A percentile compares a stretch with the other conserved stretches of the same genome.
Evolutionary conservation across 2,113 vertebrate genomes (phyloP).

Genomic region (Carassius auratus): DNA sequence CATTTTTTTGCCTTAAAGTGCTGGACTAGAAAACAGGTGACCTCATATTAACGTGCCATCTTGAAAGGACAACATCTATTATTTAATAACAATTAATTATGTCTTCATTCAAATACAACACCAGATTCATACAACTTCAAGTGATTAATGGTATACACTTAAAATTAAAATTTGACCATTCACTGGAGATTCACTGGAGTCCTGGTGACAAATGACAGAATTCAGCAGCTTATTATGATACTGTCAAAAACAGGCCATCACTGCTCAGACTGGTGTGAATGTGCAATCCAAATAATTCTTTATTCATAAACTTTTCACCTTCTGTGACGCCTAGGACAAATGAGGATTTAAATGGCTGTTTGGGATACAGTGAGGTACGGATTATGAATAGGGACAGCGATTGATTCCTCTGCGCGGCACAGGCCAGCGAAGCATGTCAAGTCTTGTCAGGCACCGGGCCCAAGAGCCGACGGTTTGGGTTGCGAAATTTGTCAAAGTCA

Average conservation of each 20-base stretch:
- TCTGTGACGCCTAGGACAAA: conserved; percentile 48
- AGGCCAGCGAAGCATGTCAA: conserved; percentile 54
- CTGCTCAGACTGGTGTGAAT: not conserved
- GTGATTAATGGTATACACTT: not conserved
- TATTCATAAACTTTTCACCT: conserved; percentile 56
- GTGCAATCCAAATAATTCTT: conserved; percentile 48
- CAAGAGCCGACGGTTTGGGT: conserved; percentile 41
- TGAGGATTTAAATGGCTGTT: conserved; percentile 56
- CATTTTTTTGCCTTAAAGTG: not conserved
- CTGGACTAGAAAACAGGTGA: not conserved
- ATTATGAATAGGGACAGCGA: conserved; percentile 63
- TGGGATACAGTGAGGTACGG: conserved; percentile 57
- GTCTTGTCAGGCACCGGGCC: conserved; percentile 48
- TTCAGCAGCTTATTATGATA: conserved; percentile 34
- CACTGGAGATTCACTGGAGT: not conserved
- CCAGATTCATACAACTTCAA: not conserved
- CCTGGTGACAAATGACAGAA: conserved; percentile 45
- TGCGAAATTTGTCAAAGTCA: conserved; percentile 61
- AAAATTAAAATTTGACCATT: not conserved
- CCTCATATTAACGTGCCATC: not conserved
- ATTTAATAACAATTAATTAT: not conserved
- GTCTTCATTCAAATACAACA: not conserved
- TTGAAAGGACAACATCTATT: not conserved
- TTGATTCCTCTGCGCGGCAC: conserved; percentile 51
- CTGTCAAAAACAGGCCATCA: conserved; percentile 40